Base-by-base conservation (phyloP, 1,140 invertebrate genomes). In the Frieseomelitta varia region DNA sequence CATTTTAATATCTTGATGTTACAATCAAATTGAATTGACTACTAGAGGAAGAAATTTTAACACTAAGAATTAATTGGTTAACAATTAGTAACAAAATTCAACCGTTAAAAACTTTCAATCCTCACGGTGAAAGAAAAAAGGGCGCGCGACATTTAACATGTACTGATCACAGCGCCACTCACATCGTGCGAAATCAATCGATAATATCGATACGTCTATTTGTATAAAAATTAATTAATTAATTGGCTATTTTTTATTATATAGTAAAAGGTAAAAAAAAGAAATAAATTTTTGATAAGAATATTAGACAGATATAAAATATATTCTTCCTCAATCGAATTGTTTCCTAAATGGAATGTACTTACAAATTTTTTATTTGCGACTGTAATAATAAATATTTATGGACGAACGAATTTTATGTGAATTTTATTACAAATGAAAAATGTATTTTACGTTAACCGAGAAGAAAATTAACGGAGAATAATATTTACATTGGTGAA, bases 331-430 rank as follows among this genome's bases (percentile, higher is more conserved):
- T 65, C 19, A 65, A 69, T 34, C 24, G 21, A 21, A 39, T 21
- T 39, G n/a, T 72, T 61, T 58, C 27, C 10, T 58, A 47, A 11
- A 8, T 39, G 8, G 34, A 47, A 80, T 17, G 8, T 61, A 19
- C 12, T 75, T 68, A 58, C 17, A 24, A 69, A 65, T 81, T 69
- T 47, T 63, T 11, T 15, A 24, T 27, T 27, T 19, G 0, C 15
- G 27, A 74, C 56, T 78, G 8, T 30, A 53, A 69, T 15, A 78
- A 68, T 78, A 83, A 69, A 79, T 79, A 53, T 6, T 34, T 53
- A 21, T 39, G 27, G 34, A 51, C 6, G 15, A 63, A 69, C 24
- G 61, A 47, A 34, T 34, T 74, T 55, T 30, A 53, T 1, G 27
- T 27, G 47, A 39, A n/a, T 63, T 77, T 47, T 63, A 47, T 47